Base-by-base conservation (phyloP, 2,888 invertebrate genomes). In the Erebia ligea region DNA sequence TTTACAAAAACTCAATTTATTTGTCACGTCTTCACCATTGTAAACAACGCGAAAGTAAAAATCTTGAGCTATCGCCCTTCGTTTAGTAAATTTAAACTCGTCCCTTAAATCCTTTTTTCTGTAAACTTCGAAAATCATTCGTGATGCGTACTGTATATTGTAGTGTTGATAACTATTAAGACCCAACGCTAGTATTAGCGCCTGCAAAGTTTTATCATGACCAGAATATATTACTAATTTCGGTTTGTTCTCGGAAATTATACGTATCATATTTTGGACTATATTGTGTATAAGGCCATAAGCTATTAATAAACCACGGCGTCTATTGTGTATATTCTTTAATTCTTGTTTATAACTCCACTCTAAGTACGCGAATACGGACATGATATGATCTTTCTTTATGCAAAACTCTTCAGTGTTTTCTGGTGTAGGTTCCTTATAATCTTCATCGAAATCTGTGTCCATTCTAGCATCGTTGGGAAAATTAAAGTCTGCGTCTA, bases 151-250 rank as follows among this genome's bases (percentile, higher is more conserved):
- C 25, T 96, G 96, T 61, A 98, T 96, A 74, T 96, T 94, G 15
- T 96, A 95, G 75, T 95, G 94, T 62, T 95, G 94, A 72, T 95
- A 94, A 70, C 92, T 94, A 21, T 88, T 91, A 3, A 98, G 87
- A 0, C 98, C 98, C 63, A 99, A 84, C 0, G 98, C 97, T 2
- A 96, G 94, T 1, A 97, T 95, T 52, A 99, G 88, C 75, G 98
- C 97, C 80, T 98, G 97, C 52, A 99, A 83, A 0, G 98, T 98
- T 81, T 97, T 96, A 86, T 99, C 99, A 80, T 99, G 99, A 0
- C 98, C 98, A 0, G 98, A 98, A 83, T 97, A 98, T 0, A 98
- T 81, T 0, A 97, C 96, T 70, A 98, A 94, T 80, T 96, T 96
- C 0, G 96, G 96, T 71, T 95, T 95, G 71, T 95, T 95, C 63